These are phyloP conservation scores for Fratercula arctica DNA, from an alignment of 2,797 vertebrate genomes.

Conservation along the genomic window DNA sequence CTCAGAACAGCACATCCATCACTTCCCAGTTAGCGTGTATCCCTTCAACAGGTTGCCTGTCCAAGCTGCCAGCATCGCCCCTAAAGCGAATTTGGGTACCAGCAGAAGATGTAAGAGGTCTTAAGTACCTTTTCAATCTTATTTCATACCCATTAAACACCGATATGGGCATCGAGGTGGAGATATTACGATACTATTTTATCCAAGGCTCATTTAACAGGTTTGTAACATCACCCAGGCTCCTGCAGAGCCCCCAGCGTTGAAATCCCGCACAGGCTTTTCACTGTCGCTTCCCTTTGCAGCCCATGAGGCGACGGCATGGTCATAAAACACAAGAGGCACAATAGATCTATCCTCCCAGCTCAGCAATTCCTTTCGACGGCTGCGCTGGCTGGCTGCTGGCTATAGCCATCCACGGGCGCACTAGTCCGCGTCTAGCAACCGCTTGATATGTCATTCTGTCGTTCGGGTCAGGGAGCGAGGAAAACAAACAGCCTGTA, in stretches of 20 bases:
- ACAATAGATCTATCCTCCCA: constrained; percentile 28
- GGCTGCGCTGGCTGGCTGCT: neutral
- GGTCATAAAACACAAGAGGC: neutral
- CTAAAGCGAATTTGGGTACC: rapidly evolving
- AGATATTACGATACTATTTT: rapidly evolving
- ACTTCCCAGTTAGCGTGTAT: rapidly evolving
- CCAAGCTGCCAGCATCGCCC: neutral
- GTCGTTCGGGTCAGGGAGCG: neutral
- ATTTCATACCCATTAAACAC: neutral
- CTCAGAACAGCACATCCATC: neutral
- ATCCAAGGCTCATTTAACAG: neutral
- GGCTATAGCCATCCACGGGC: neutral
- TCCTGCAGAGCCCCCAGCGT: neutral
- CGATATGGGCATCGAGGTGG: rapidly evolving
- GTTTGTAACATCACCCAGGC: neutral
- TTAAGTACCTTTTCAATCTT: neutral
- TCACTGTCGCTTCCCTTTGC: neutral
- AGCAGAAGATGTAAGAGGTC: neutral
- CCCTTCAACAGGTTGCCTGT: neutral
- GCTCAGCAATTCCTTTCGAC: constrained; percentile 41
- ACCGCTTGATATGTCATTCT: neutral
- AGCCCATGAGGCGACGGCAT: neutral
- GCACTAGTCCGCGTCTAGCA: neutral
- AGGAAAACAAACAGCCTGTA: neutral
- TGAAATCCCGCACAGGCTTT: neutral